Percentiles rank a stretch among this genome's conserved stretches.
Evolutionary conservation across 1,140 invertebrate species (phyloP).

Genomic region (Drosophila triauraria): DNA sequence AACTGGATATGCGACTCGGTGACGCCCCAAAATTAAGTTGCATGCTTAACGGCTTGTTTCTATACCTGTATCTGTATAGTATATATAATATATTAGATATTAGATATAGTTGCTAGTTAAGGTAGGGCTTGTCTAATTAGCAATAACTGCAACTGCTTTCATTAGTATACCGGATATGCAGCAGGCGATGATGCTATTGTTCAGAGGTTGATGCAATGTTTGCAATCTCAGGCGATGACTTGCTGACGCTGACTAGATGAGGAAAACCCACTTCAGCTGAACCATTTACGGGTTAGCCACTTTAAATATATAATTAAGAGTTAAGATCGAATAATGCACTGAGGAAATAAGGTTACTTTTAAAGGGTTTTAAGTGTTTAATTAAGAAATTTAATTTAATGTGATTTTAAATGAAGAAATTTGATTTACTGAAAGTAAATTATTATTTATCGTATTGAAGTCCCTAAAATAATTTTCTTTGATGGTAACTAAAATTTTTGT

Average conservation of each 20-base stretch:
- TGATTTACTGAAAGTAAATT: background rate
- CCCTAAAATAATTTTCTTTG: background rate
- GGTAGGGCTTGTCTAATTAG: conserved; percentile 66
- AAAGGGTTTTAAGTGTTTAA: no score
- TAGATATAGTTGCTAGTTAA: conserved; percentile 7
- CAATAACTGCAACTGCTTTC: conserved; percentile 71
- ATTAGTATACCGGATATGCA: conserved; percentile 80
- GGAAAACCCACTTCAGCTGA: conserved; percentile 34
- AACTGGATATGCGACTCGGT: conserved; percentile 73
- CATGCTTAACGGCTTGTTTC: conserved; percentile 53
- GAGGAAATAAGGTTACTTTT: background rate
- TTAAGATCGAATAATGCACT: background rate
- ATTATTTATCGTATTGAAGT: background rate
- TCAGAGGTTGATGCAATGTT: conserved; percentile 49
- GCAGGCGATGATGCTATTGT: conserved; percentile 72
- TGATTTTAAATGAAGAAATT: no score
- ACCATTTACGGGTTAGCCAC: conserved; percentile 17
- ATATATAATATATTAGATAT: background rate
- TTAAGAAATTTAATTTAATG: background rate
- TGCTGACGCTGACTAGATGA: conserved; percentile 30
- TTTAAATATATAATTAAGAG: conserved; percentile 9
- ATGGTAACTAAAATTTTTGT: conserved; percentile 5
- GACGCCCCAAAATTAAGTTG: conserved; percentile 69
- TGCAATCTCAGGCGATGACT: conserved; percentile 49
- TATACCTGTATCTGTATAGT: background rate